A percentile compares a stretch with the other conserved stretches of the same genome.
phyloP scores from a whole-genome alignment of 2,113 vertebrate genomes.

The Setophaga coronata region DNA sequence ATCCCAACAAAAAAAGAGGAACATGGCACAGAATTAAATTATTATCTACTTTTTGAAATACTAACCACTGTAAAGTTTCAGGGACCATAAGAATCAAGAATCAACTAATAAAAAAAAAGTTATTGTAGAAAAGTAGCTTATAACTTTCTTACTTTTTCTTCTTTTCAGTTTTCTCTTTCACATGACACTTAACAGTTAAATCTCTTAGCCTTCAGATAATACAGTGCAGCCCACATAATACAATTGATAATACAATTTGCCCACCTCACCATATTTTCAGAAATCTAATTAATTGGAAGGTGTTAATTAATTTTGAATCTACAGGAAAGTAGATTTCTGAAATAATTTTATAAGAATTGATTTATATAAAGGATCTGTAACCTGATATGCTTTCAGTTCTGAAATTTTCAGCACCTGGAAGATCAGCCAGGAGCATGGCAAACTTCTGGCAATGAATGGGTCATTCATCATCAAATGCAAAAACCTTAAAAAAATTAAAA shows the following conservation, averaged over 20 bases:
- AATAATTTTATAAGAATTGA: neutral
- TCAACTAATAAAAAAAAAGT: neutral
- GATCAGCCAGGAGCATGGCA: neutral
- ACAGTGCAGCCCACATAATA: neutral
- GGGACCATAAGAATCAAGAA: neutral
- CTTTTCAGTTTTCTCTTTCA: neutral
- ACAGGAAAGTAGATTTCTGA: neutral
- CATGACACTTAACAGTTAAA: neutral
- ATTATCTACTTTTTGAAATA: neutral
- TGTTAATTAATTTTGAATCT: constrained; percentile 3
- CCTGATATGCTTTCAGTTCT: neutral
- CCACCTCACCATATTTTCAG: neutral
- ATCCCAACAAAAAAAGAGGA: neutral
- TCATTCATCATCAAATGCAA: neutral
- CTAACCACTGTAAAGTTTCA: neutral
- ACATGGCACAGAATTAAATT: neutral
- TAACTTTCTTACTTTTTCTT: neutral
- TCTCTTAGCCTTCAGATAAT: neutral
- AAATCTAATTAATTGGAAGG: neutral
- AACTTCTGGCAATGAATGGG: neutral
- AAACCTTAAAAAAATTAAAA: neutral
- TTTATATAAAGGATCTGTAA: neutral
- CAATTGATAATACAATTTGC: neutral
- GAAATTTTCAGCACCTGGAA: neutral
- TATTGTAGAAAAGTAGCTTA: neutral